Evolutionary conservation across 2,113 vertebrate genomes (phyloP).

Genomic region (Pangasianodon gigas): DNA sequence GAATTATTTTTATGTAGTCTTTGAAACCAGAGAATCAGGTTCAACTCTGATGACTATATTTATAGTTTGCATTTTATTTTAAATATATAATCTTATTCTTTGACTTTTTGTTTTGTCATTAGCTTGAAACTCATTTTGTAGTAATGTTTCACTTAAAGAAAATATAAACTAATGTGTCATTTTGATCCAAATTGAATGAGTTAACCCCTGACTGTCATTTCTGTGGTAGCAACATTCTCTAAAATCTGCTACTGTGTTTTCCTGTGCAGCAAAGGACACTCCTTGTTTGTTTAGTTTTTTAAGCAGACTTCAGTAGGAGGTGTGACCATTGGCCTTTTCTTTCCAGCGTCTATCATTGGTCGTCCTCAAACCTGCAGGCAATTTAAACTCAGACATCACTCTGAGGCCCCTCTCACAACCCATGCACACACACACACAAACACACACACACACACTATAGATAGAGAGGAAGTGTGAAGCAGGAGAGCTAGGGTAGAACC

Average conservation of each 20-base stretch:
- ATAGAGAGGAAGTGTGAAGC: conserved; percentile 19
- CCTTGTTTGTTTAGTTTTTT: not conserved
- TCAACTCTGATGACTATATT: not conserved
- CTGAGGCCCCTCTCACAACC: conserved; percentile 66
- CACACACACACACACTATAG: conserved; percentile 12
- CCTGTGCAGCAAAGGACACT: conserved; percentile 16
- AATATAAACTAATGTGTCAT: not conserved
- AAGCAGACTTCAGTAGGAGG: conserved; percentile 50
- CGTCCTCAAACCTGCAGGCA: conserved; percentile 56
- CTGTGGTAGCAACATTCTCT: not conserved
- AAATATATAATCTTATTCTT: not conserved
- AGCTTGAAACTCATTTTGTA: not conserved
- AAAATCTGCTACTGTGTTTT: conserved; percentile 6
- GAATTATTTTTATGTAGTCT: not conserved
- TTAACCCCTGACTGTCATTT: not conserved
- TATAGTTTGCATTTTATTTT: not conserved
- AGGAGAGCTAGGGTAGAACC: conserved; percentile 41
- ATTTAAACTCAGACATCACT: conserved; percentile 65
- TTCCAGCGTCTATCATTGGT: conserved; percentile 70
- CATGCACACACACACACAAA: not conserved
- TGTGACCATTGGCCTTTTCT: conserved; percentile 53
- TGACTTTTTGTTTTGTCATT: not conserved
- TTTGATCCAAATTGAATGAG: not conserved
- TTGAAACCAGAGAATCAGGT: not conserved
- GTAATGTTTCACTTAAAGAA: not conserved